Conservation (phyloP, 2,888 invertebrate species). For the Meiosimyza decipiens region DNA sequence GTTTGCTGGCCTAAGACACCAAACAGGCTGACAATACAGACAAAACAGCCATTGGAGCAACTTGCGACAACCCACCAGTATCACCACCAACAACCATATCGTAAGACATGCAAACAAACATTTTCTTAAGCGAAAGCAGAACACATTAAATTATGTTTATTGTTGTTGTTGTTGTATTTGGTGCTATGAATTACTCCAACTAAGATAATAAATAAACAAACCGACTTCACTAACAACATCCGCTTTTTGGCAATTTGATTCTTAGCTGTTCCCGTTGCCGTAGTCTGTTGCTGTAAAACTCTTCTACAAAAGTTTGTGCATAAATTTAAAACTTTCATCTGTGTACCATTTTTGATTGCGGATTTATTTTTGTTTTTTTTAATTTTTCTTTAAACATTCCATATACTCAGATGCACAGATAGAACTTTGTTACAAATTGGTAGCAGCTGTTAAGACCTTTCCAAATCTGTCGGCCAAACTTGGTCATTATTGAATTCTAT, state of each 20-base stretch:
- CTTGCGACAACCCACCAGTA: neutral
- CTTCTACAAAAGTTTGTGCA: slow-evolving; percentile 3
- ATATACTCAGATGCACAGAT: slow-evolving; percentile 10
- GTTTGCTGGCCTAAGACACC: too few species aligned
- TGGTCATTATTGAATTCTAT: too few species aligned
- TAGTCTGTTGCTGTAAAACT: neutral
- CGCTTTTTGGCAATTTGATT: slow-evolving; percentile 28
- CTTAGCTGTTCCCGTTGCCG: slow-evolving; percentile 4
- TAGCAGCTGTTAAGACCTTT: too few species aligned
- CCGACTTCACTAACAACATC: neutral
- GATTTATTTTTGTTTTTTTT: slow-evolving; percentile 8
- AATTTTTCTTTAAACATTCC: slow-evolving; percentile 31
- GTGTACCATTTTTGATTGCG: neutral
- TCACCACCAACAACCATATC: neutral
- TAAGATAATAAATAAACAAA: too few species aligned
- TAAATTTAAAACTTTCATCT: slow-evolving; percentile 30
- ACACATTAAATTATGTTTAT: slow-evolving; percentile 11
- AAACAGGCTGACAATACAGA: too few species aligned
- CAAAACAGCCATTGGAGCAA: too few species aligned
- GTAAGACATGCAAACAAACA: slow-evolving; percentile 7
- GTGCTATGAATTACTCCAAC: too few species aligned
- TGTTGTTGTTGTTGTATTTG: neutral
- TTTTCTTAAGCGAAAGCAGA: slow-evolving; percentile 33
- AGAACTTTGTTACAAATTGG: slow-evolving; percentile 6
- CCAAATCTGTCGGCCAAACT: too few species aligned